A percentile compares a stretch with the other conserved stretches of the same genome.
These are phyloP conservation scores for Diadegma fenestrale DNA, from an alignment of 2,888 invertebrate species.

Conservation along the genomic window DNA sequence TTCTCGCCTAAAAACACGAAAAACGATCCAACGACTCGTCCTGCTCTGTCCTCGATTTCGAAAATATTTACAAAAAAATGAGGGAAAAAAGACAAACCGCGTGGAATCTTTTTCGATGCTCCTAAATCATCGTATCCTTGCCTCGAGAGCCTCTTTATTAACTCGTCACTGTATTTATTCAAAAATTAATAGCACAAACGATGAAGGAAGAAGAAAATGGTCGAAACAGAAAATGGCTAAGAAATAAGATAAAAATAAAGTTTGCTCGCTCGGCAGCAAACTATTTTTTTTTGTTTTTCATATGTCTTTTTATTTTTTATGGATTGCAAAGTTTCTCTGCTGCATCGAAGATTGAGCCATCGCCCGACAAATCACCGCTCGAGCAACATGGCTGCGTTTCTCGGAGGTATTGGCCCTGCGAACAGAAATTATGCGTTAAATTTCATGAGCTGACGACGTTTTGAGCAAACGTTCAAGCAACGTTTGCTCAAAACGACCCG, in stretches of 20 bases:
- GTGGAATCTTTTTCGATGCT: conserved; percentile 18
- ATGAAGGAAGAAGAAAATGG: conserved; percentile 44
- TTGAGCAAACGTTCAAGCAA: no score
- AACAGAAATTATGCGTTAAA: not conserved
- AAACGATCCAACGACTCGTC: not conserved
- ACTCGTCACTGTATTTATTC: conserved; percentile 50
- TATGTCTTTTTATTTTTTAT: conserved; percentile 19
- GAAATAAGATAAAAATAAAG: conserved; percentile 43
- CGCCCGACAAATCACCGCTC: conserved; percentile 60
- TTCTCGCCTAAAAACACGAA: not conserved
- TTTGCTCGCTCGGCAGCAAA: not conserved
- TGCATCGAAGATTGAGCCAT: conserved; percentile 67
- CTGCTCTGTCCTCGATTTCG: no score
- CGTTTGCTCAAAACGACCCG: no score
- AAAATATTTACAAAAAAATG: not conserved
- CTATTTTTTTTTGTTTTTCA: not conserved
- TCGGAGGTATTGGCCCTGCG: conserved; percentile 37
- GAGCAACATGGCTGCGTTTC: conserved; percentile 5
- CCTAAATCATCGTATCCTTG: conserved; percentile 42
- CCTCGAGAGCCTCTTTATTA: conserved; percentile 46
- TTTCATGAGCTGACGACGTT: no score
- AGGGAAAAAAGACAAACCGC: conserved; percentile 6
- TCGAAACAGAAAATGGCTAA: conserved; percentile 39
- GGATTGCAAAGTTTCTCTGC: conserved; percentile 59
- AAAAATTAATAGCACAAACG: conserved; percentile 51